Conservation (phyloP, 2,888 invertebrate genomes). For the Drosophila prostipennis region DNA sequence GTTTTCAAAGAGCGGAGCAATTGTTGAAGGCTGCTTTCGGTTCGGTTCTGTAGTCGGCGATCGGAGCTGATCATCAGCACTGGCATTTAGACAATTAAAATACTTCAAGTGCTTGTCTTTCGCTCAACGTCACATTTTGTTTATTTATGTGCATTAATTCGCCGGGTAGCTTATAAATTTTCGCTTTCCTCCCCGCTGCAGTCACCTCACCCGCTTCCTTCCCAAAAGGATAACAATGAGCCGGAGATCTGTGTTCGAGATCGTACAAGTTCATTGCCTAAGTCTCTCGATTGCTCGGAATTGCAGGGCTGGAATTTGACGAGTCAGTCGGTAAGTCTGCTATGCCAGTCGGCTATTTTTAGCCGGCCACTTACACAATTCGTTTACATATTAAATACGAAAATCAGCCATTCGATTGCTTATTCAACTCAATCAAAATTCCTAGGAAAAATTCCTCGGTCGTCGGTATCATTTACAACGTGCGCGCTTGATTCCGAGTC, state of each 20-base stretch:
- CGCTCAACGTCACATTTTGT: conserved; percentile 76
- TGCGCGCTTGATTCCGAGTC: conserved; percentile 42
- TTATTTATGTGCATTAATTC: conserved; percentile 78
- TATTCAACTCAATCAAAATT: conserved; percentile 78
- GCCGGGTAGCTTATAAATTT: conserved; percentile 77
- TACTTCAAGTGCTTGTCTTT: conserved; percentile 80
- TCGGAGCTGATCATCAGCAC: conserved; percentile 64
- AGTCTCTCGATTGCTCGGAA: conserved; percentile 63
- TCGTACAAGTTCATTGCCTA: conserved; percentile 62
- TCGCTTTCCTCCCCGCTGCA: conserved; percentile 38
- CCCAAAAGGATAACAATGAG: conserved; percentile 59
- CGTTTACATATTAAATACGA: conserved; percentile 71
- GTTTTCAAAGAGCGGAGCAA: conserved; percentile 41
- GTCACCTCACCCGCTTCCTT: not conserved
- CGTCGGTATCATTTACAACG: conserved; percentile 65
- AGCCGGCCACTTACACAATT: conserved; percentile 68
- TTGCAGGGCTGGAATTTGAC: conserved; percentile 65
- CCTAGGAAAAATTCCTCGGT: conserved; percentile 72
- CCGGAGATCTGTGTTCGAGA: conserved; percentile 10
- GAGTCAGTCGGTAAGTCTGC: conserved; percentile 27
- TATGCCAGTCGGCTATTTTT: conserved; percentile 57
- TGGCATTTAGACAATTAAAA: conserved; percentile 82
- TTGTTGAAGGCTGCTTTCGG: conserved; percentile 46
- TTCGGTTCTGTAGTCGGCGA: conserved; percentile 34
- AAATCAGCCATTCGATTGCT: conserved; percentile 57